These are phyloP conservation scores for Norana najaformis DNA, from an alignment of 2,888 invertebrate genomes.

Conservation along the genomic window DNA sequence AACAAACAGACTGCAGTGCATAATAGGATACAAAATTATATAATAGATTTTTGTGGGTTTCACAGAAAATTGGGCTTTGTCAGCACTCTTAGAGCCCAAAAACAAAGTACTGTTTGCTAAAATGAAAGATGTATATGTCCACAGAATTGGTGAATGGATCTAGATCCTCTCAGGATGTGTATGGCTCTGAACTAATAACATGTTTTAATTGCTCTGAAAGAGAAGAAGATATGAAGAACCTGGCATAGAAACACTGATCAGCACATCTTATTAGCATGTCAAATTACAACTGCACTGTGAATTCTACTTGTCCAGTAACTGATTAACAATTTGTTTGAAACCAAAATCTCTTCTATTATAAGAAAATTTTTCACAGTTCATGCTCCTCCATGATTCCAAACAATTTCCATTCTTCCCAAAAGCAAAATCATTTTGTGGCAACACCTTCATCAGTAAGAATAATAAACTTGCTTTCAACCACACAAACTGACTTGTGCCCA, in stretches of 20 bases:
- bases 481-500: background rate
- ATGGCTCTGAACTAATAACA: background rate
- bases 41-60: background rate
- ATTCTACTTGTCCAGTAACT: background rate
- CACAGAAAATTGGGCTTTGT: background rate
- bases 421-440: background rate
- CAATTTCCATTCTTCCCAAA: background rate
- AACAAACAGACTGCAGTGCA: background rate
- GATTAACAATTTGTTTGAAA: background rate
- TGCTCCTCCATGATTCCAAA: background rate
- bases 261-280: background rate
- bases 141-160: background rate
- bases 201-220: background rate
- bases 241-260: background rate
- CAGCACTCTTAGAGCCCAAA: background rate
- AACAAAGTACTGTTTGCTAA: background rate
- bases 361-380: background rate
- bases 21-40: background rate
- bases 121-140: background rate
- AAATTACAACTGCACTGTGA: background rate
- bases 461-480: background rate
- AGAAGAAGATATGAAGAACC: background rate
- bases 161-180: background rate
- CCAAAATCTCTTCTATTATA: background rate
- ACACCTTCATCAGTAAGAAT: background rate